phyloP scores from a whole-genome alignment of 2,113 vertebrate genomes.

The Columba livia region DNA sequence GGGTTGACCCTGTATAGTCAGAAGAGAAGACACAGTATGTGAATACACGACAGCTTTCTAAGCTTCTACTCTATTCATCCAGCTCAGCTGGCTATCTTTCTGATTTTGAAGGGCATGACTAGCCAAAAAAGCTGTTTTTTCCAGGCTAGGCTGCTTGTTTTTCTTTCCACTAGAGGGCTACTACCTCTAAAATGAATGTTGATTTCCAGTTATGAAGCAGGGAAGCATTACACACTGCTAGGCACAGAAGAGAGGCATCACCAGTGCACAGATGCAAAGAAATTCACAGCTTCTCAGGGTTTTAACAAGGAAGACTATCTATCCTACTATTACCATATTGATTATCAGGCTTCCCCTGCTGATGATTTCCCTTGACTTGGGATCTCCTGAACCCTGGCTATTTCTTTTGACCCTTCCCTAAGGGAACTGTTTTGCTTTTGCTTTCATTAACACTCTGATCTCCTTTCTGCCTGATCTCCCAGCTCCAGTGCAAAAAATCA shows the following conservation, averaged over 20 bases:
- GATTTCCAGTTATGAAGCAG: neutral
- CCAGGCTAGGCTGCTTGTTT: neutral
- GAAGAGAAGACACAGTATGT: neutral
- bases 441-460: neutral
- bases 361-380: neutral
- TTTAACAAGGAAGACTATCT: neutral
- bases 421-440: neutral
- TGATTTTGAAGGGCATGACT: neutral
- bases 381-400: neutral
- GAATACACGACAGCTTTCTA: neutral
- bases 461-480: neutral
- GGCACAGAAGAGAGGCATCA: neutral
- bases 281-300: neutral
- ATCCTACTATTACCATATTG: neutral
- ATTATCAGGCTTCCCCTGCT: neutral
- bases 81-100: neutral
- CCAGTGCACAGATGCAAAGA: neutral
- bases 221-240: neutral
- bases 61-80: neutral
- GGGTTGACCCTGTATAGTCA: neutral
- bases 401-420: neutral
- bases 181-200: neutral
- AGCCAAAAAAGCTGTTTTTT: neutral
- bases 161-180: neutral
- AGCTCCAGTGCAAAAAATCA: neutral